Conservation (phyloP, 2,888 invertebrate genomes). For the Podotricha telesiphe region DNA sequence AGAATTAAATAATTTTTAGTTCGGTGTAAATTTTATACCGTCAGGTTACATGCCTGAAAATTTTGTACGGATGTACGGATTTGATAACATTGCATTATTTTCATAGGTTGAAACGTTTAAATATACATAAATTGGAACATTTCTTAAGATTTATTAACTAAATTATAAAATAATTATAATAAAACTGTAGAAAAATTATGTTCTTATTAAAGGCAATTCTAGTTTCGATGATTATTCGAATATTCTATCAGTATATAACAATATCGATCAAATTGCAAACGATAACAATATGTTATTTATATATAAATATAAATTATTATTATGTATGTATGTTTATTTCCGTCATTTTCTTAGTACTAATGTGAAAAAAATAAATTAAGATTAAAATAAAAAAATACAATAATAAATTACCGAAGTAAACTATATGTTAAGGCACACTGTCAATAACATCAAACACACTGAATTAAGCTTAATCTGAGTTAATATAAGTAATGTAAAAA, state of each 20-base stretch:
- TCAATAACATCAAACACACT: slow-evolving; percentile 6
- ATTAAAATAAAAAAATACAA: neutral
- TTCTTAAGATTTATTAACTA: neutral
- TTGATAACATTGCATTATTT: too few relatives aligned
- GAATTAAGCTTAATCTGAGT: slow-evolving; percentile 7
- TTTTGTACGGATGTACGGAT: too few relatives aligned
- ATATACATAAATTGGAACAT: too few relatives aligned
- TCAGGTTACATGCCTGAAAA: neutral
- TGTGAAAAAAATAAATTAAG: slow-evolving; percentile 4
- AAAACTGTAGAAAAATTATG: neutral
- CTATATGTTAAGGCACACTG: slow-evolving; percentile 12
- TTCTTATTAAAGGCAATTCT: slow-evolving; percentile 12
- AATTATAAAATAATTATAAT: neutral
- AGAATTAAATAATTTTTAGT: too few relatives aligned
- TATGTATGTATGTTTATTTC: neutral
- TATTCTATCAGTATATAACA: slow-evolving; percentile 8
- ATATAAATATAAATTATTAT: too few relatives aligned
- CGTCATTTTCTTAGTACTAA: neutral
- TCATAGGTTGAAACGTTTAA: too few relatives aligned
- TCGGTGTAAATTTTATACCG: too few relatives aligned
- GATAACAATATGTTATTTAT: neutral
- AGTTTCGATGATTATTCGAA: slow-evolving; percentile 18
- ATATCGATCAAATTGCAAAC: neutral
- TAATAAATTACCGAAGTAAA: neutral
- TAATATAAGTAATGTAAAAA: slow-evolving; percentile 2